phyloP scores from a whole-genome alignment of 2,113 vertebrate genomes.

The Lophotis ruficrista region DNA sequence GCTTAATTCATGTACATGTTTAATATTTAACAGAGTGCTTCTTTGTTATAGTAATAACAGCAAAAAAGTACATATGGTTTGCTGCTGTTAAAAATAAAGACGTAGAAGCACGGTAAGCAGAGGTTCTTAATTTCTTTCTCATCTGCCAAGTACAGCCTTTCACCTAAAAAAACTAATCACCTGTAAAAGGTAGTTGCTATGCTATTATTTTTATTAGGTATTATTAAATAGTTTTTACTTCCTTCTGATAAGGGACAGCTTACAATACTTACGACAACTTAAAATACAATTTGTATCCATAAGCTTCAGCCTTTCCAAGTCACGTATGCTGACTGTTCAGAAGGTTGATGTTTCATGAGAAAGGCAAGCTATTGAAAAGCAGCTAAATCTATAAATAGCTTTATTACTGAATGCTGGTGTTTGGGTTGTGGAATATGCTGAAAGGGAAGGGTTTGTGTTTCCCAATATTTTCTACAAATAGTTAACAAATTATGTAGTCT shows the following conservation, averaged over 20 bases:
- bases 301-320: neutral
- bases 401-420: neutral
- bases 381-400: neutral
- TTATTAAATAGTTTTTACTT: conserved; percentile 22
- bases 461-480: neutral
- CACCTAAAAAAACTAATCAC: neutral
- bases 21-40: neutral
- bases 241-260: conserved; percentile 8
- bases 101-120: neutral
- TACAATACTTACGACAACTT: neutral
- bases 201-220: conserved; percentile 14
- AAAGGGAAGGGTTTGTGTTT: neutral
- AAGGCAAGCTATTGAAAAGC: neutral
- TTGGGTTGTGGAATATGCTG: neutral
- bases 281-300: neutral
- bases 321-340: neutral
- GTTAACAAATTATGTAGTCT: neutral
- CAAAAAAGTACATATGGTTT: neutral
- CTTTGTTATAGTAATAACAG: neutral
- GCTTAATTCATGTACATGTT: neutral
- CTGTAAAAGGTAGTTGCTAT: neutral
- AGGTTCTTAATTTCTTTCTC: neutral
- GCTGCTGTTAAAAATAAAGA: neutral
- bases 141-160: neutral
- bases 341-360: neutral